Evolutionary conservation across 2,113 vertebrate genomes (phyloP), one percentile per base, ranked within the genome.

Genomic region (Tetrax tetrax): DNA sequence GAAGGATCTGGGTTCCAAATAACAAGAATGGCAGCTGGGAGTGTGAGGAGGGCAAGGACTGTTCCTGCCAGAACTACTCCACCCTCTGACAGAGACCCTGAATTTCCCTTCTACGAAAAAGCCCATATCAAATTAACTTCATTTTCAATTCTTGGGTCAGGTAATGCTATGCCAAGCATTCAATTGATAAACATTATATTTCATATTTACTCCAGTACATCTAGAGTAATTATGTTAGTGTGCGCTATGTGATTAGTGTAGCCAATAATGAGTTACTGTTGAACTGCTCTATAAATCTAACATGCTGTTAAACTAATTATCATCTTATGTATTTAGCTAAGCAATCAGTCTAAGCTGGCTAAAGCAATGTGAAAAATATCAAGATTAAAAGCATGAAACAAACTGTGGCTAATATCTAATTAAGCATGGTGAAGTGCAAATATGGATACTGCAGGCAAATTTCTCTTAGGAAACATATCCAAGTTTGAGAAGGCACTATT

Each of bases 221-320:
- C 65, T 87, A 61, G 38, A 51, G 9, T 86, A 85, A 95, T 85
- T 60, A 72, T 28, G 12, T 57, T 56, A 65, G 37, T 12, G 45
- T 75, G 45, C 2, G 9, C 54, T 89, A 29, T 0, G 1, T 45
- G 69, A 81, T 91, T 89, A 92, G 64, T 33, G n/a, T 33, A 81
- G 31, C 41, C 37, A 87, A 24, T 89, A 87, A 81, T 53, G 69
- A 84, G 33, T 83, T 89, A 21, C 64, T 61, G 59, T 56, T 80
- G 90, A 89, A 89, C 60, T 71, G 53, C 54, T 80, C 54, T 87
- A 70, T 91, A 94, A 93, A 93, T 70, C 65, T 69, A 76, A 76
- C 77, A 69, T 16, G 33, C 17, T 63, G 56, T 89, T 91, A 74
- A 95, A 80, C 29, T 59, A 85, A 93, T 91, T 91, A 75, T 56